A percentile compares a stretch with the other conserved stretches of the same genome.
These are phyloP conservation scores for Pentalonia nigronervosa DNA, from an alignment of 1,140 invertebrate species.

Conservation along the genomic window DNA sequence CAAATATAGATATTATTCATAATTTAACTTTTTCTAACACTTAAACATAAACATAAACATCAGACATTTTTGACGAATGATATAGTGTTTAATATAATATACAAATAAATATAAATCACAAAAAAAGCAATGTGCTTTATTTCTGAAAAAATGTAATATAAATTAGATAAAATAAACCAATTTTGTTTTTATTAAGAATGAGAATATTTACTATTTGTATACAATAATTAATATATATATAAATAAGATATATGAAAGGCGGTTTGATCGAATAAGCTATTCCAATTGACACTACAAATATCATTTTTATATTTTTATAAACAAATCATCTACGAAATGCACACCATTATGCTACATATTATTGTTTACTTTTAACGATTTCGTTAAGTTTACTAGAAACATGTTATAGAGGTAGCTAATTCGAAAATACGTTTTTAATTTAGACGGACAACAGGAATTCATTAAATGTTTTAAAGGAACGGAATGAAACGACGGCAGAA, in stretches of 20 bases:
- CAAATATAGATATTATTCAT: background rate
- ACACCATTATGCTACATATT: background rate
- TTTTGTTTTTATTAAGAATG: background rate
- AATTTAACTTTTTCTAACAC: background rate
- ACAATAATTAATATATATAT: background rate
- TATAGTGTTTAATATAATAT: background rate
- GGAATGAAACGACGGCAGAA: background rate
- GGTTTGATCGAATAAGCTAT: background rate
- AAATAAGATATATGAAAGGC: background rate
- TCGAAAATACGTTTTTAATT: background rate
- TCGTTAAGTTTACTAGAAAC: background rate
- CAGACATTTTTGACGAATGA: background rate
- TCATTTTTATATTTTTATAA: background rate
- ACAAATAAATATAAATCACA: background rate
- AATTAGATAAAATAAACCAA: background rate
- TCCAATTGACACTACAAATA: background rate
- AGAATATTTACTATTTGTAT: background rate
- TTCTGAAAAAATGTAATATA: background rate
- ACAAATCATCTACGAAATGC: background rate
- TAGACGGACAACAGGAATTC: background rate
- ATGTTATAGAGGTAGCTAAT: background rate
- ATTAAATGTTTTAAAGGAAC: slow-evolving; percentile 34
- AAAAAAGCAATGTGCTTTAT: background rate
- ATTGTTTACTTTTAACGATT: background rate
- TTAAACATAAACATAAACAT: background rate